Base-by-base conservation (phyloP, 2,113 vertebrate species). In the Epinephelus cyanopodus region DNA sequence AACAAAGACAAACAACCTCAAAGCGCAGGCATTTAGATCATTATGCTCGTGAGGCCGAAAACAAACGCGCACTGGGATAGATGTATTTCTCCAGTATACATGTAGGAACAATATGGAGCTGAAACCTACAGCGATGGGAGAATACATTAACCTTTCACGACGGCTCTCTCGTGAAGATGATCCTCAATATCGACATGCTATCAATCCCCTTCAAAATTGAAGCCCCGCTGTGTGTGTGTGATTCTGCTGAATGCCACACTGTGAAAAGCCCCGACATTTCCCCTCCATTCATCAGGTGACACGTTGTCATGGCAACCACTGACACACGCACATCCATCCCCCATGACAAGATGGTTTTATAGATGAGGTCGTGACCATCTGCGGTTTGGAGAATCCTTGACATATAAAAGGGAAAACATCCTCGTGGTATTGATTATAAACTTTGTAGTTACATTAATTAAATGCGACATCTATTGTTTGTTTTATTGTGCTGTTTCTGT, bases 101-200 rank as follows among this genome's bases (percentile, higher is more conserved):
- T 45, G 27, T 45, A 52, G 14, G 56, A 25, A 45, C 62, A 42
- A 58, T 33, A 54, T 37, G 33, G 29, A 45, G 53, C 53, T 62
- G 37, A 63, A 66, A 37, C 39, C 29, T n/a, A 18, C 11, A 13
- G 47, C 47, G 47, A 19, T 2, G 21, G 11, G 6, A 54, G 87
- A 93, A 91, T 91, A 82, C 72, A 82, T 93, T 91, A 90, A 88
- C 87, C 89, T 92, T 92, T 93, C 29, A n/a, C 39, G 18, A 29
- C 0, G 45, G 58, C 82, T 82, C 58, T 66, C 15, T 66, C 15
- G 10, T 37, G 45, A 64, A 53, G 82, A 81, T 54, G 17, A 80
- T 80, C 77, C 79, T 84, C 14, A n/a, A 81, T 89, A 90, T 90
- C 61, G 74, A 86, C 67, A 61, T 12, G 3, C 74, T 82, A 86